Conservation (phyloP, 2,113 vertebrate species). For the Bombycilla garrulus region DNA sequence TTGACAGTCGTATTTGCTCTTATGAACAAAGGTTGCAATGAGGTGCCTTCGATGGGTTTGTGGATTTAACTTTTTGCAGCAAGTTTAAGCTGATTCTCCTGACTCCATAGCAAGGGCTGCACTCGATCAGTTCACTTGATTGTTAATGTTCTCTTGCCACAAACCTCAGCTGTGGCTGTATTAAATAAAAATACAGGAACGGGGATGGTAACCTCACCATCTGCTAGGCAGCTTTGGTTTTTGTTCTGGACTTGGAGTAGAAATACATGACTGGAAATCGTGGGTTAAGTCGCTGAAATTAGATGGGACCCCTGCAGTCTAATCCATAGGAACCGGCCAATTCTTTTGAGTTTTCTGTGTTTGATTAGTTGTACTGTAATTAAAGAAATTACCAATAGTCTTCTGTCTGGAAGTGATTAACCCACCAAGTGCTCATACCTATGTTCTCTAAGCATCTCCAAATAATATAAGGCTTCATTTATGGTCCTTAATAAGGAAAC, state of each 20-base stretch:
- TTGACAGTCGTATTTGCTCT: background rate
- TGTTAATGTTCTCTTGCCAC: background rate
- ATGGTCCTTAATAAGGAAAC: conserved; percentile 43
- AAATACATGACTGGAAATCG: conserved; percentile 68
- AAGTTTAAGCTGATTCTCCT: background rate
- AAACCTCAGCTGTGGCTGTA: conserved; percentile 29
- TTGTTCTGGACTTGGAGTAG: conserved; percentile 68
- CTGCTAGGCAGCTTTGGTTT: conserved; percentile 78
- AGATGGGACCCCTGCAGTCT: conserved; percentile 74
- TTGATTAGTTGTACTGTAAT: conserved; percentile 82
- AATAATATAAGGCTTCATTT: conserved; percentile 20
- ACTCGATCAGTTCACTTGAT: background rate
- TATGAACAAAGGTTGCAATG: background rate
- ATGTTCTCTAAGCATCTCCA: conserved; percentile 38
- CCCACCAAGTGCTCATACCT: conserved; percentile 30
- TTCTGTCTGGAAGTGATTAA: conserved; percentile 62
- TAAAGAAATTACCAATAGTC: conserved; percentile 75
- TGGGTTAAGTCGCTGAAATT: conserved; percentile 67
- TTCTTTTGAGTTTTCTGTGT: conserved; percentile 73
- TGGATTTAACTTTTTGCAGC: background rate
- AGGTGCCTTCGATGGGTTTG: background rate
- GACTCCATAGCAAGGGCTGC: background rate
- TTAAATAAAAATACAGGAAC: conserved; percentile 29
- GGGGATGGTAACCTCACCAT: conserved; percentile 78
- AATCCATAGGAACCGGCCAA: conserved; percentile 73